Conservation (phyloP, 2,888 invertebrate species). For the Parnassius mnemosyne region DNA sequence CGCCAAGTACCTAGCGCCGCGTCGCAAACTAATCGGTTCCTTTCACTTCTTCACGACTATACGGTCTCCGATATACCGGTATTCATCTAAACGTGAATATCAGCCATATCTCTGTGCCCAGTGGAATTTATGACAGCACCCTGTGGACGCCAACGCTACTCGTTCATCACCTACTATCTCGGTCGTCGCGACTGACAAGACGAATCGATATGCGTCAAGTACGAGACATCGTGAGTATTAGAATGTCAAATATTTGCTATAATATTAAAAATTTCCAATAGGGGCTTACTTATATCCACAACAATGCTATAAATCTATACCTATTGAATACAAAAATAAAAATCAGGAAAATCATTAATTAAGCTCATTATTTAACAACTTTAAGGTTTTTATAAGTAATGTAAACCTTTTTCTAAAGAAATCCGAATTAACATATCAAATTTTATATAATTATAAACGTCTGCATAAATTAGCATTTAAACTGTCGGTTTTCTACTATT, state of each 20-base stretch:
- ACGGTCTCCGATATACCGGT: slow-evolving; percentile 52
- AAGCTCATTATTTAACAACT: too few relatives aligned
- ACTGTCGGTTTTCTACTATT: too few relatives aligned
- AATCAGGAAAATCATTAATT: too few relatives aligned
- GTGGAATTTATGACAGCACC: slow-evolving; percentile 70
- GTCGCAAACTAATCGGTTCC: slow-evolving; percentile 55
- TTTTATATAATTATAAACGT: too few relatives aligned
- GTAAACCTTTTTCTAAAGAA: too few relatives aligned
- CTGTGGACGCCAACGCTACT: slow-evolving; percentile 77
- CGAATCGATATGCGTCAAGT: slow-evolving; percentile 79
- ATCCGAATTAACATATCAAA: too few relatives aligned
- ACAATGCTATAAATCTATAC: neutral
- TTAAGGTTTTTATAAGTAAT: too few relatives aligned
- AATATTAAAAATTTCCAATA: slow-evolving; percentile 29
- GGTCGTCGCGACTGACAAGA: slow-evolving; percentile 72
- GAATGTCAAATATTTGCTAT: slow-evolving; percentile 54
- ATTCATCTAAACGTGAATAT: slow-evolving; percentile 66
- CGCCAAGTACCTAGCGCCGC: slow-evolving; percentile 53
- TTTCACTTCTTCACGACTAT: slow-evolving; percentile 50
- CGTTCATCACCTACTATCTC: slow-evolving; percentile 76
- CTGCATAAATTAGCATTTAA: too few relatives aligned
- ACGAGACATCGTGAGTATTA: slow-evolving; percentile 72
- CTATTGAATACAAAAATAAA: too few relatives aligned
- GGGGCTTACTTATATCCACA: neutral
- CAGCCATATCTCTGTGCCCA: slow-evolving; percentile 50